Base-by-base conservation (phyloP, 2,888 invertebrate species). In the Hirtodrosophila histrioides region DNA sequence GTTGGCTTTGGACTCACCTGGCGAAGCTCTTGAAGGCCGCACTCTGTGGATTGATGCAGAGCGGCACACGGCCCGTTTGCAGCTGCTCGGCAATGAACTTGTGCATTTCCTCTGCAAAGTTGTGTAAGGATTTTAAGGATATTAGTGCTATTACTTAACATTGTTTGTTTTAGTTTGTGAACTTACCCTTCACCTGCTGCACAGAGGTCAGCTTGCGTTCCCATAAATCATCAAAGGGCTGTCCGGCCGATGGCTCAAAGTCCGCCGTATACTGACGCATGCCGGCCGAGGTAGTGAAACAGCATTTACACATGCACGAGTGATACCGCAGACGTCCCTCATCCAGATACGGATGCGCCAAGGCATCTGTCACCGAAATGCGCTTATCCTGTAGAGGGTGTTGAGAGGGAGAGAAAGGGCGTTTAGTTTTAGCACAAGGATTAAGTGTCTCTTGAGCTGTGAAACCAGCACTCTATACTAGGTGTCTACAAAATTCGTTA, bases 1-100 rank as follows among this genome's bases (percentile, higher is more conserved):
- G 35, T 29, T 39, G 41, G 41, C 33, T 35, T 8, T 24, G 12
- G 33, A 88, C 95, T 97, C 96, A 99, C 99, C 98, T 99, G 94
- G 98, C 97, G 95, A 99, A 99, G 94, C 98, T 99, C 94, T 99
- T 99, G 94, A 99, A 99, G 92, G 99, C 98, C 92, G 99, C 98
- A 91, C 99, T 99, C 93, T 98, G 98, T 89, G 99, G 99, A 94
- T 99, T 99, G 94, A 99, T 99, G 94, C 99, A 99, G 88, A 99
- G 94, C 83, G 99, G 99, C 88, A 99, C 98, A 84, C 98, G 95
- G 91, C 97, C 97, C 90, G 97, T 96, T 92, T 97, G 97, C 92
- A 97, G 94, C 92, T 98, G 98, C 92, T 99, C 98, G 90, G 97
- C 96, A 92, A 99, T 98, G 93, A 99, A 99, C 94, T 97, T 97